Percentiles rank a stretch among this genome's conserved stretches.
Conservation (phyloP, 53 echinoderm and acorn worm genomes). For the Actinopyga echinites region DNA sequence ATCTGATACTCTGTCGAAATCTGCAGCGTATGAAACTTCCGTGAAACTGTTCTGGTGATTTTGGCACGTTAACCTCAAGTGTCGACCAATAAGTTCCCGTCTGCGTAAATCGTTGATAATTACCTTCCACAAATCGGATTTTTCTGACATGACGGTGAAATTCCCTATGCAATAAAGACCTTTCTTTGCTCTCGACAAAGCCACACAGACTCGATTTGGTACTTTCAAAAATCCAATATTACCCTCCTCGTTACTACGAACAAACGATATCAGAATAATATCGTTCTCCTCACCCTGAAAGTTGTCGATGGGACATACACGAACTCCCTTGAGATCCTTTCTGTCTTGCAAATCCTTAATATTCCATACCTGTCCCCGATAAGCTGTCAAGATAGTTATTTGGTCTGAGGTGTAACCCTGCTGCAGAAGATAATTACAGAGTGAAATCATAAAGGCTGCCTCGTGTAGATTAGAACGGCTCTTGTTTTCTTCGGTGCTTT, state of each 20-base stretch:
- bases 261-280: slow-evolving; percentile 76
- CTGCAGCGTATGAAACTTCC: slow-evolving; percentile 26
- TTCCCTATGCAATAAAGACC: slow-evolving; percentile 83
- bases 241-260: slow-evolving; percentile 73
- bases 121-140: slow-evolving; percentile 59
- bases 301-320: slow-evolving; percentile 74
- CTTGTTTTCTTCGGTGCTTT: slow-evolving; percentile 63
- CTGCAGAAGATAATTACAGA: slow-evolving; percentile 74
- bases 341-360: slow-evolving; percentile 56
- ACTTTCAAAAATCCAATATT: slow-evolving; percentile 67
- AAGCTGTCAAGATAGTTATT: slow-evolving; percentile 86
- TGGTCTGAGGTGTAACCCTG: slow-evolving; percentile 67
- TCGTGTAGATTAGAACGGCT: slow-evolving; percentile 82
- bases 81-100: slow-evolving; percentile 33
- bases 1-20: slow-evolving; percentile 63
- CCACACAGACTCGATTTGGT: slow-evolving; percentile 77
- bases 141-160: slow-evolving; percentile 49
- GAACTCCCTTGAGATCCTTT: slow-evolving; percentile 53
- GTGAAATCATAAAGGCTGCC: slow-evolving; percentile 61
- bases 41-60: slow-evolving; percentile 66
- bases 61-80: slow-evolving; percentile 55
- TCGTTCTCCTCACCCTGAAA: slow-evolving; percentile 92
- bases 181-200: slow-evolving; percentile 74
- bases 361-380: slow-evolving; percentile 70
- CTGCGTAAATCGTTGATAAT: slow-evolving; percentile 48